phyloP scores from a whole-genome alignment of 30 jellyfish, hydroid and myxozoan species.

The Catostylus mosaicus region DNA sequence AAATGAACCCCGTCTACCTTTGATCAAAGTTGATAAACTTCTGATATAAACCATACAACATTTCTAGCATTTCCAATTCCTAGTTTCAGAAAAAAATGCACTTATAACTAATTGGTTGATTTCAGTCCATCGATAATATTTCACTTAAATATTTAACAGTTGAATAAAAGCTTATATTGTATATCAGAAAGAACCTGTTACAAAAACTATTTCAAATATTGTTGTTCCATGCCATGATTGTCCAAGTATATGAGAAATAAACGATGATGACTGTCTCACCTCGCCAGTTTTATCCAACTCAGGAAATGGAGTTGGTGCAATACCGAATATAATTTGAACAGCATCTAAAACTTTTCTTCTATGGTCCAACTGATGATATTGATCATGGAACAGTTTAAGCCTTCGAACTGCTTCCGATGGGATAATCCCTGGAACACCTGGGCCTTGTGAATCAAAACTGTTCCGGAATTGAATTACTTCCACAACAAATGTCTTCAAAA shows the following conservation, averaged over 20 bases:
- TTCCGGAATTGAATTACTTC: constrained; percentile 87
- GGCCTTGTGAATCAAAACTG: constrained; percentile 93
- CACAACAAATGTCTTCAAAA: constrained; percentile 71
- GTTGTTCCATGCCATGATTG: not conserved
- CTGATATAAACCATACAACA: constrained; percentile 83
- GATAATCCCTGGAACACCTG: constrained; percentile 82
- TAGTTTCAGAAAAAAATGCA: not conserved
- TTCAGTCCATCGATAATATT: no score
- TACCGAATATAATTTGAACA: constrained; percentile 76
- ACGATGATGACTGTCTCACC: constrained; percentile 60
- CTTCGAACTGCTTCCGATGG: constrained; percentile 83
- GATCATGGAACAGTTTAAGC: constrained; percentile 62
- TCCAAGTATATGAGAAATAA: not conserved
- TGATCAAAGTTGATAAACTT: constrained; percentile 71
- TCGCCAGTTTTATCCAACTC: constrained; percentile 86
- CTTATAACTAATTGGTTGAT: no score
- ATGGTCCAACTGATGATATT: constrained; percentile 53
- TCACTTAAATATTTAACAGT: no score
- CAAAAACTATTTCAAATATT: no score
- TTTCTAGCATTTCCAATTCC: constrained; percentile 82
- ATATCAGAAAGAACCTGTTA: no score
- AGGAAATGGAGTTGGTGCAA: constrained; percentile 78
- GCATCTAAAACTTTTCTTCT: constrained; percentile 73
- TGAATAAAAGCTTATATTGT: no score
- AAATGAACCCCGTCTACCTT: constrained; percentile 47